Conservation (phyloP, 2,113 vertebrate genomes). For the Sylvilagus bachmani region DNA sequence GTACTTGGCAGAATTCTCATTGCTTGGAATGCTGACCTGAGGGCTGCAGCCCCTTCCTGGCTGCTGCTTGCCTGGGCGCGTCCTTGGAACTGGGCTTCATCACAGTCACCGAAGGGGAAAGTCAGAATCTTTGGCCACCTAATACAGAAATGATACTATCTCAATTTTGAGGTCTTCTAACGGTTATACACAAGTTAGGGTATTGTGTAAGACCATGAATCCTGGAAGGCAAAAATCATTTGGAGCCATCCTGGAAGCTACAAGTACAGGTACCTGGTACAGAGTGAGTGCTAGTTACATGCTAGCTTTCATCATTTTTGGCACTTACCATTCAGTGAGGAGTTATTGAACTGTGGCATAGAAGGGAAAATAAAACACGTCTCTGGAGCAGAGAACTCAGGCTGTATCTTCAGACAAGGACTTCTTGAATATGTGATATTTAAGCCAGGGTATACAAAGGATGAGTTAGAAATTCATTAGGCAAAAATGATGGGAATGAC, state of each 20-base stretch:
- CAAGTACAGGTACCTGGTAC: background rate
- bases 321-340: background rate
- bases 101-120: background rate
- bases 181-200: background rate
- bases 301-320: background rate
- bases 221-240: background rate
- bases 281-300: background rate
- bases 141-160: background rate
- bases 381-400: background rate
- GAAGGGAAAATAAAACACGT: background rate
- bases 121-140: background rate
- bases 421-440: background rate
- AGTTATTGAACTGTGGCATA: background rate
- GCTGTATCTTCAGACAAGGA: background rate
- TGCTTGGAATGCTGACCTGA: background rate
- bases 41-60: background rate
- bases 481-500: background rate
- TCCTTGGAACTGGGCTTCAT: background rate
- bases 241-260: background rate
- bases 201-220: background rate
- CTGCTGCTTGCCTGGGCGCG: background rate
- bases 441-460: background rate
- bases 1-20: background rate
- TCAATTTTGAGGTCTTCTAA: background rate
- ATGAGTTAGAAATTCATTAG: background rate